phyloP scores from a whole-genome alignment of 2,888 invertebrate species.

The Hydroisotoma schaefferi region DNA sequence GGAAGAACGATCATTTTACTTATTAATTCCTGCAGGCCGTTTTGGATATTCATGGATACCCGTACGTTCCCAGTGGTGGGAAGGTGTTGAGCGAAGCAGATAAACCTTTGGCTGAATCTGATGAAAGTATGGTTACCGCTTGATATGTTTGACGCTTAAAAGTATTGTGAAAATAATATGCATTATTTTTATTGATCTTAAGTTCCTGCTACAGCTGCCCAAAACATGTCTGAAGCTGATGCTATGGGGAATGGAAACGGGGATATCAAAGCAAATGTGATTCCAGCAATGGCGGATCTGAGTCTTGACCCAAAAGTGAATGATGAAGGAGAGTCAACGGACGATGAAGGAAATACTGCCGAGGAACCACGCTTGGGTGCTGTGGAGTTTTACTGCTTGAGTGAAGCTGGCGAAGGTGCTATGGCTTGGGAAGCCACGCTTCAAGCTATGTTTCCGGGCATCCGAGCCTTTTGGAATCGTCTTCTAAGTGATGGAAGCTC shows the following conservation, averaged over 20 bases:
- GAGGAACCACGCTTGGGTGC: slow-evolving; percentile 13
- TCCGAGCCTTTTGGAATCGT: slow-evolving; percentile 42
- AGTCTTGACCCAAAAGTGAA: neutral
- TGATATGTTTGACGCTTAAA: too few relatives aligned
- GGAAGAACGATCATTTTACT: too few relatives aligned
- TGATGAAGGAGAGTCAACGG: slow-evolving; percentile 15
- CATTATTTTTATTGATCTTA: neutral
- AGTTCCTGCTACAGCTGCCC: neutral
- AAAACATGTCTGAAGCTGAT: neutral
- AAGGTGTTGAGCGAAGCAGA: too few relatives aligned
- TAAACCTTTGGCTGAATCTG: too few relatives aligned
- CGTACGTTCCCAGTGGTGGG: slow-evolving; percentile 5
- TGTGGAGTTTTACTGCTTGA: slow-evolving; percentile 32
- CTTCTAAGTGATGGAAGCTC: slow-evolving; percentile 36
- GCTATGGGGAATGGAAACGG: neutral
- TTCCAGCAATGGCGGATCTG: neutral
- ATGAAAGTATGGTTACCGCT: too few relatives aligned
- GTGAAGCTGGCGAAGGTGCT: slow-evolving; percentile 47
- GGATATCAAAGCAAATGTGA: neutral
- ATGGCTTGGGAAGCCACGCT: slow-evolving; percentile 48
- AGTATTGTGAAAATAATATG: neutral
- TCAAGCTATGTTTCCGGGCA: slow-evolving; percentile 42
- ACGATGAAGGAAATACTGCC: slow-evolving; percentile 13
- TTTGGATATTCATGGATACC: slow-evolving; percentile 41
- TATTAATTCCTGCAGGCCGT: slow-evolving; percentile 35